Percentiles rank a stretch among this genome's conserved stretches.
Conservation (phyloP, 2,113 vertebrate species). For the Oriolus oriolus region DNA sequence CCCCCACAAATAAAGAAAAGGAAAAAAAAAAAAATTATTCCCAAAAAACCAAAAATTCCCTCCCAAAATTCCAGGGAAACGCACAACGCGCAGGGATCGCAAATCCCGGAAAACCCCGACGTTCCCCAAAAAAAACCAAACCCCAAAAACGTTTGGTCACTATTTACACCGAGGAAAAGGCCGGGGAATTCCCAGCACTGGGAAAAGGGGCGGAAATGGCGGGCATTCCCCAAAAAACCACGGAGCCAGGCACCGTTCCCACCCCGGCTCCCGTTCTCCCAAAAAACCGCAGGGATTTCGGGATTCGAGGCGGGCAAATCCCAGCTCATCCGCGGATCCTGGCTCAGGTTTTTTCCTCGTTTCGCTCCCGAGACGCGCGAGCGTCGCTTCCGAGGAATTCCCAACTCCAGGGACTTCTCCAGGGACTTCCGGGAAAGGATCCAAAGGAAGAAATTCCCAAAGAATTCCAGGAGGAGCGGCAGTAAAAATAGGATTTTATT, state of each 20-base stretch:
- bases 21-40: neutral
- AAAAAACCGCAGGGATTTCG: neutral
- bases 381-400: conserved; percentile 35
- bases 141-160: accelerated
- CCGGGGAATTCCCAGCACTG: neutral
- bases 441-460: conserved; percentile 25
- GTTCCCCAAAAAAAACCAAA: neutral
- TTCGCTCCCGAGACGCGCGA: neutral
- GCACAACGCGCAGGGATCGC: neutral
- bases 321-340: neutral
- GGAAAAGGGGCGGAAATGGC: neutral
- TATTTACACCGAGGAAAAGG: neutral
- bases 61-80: neutral
- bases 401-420: conserved; percentile 58
- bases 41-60: neutral
- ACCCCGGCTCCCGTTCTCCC: neutral
- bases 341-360: neutral
- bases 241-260: neutral
- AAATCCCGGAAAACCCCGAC: neutral
- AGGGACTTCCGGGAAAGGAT: conserved; percentile 47
- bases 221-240: neutral
- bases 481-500: conserved; percentile 81
- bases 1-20: neutral
- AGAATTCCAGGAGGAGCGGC: conserved; percentile 69
- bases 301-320: neutral